Evolutionary conservation across 2,113 vertebrate genomes (phyloP).

Genomic region (Gallinago jamesoni): DNA sequence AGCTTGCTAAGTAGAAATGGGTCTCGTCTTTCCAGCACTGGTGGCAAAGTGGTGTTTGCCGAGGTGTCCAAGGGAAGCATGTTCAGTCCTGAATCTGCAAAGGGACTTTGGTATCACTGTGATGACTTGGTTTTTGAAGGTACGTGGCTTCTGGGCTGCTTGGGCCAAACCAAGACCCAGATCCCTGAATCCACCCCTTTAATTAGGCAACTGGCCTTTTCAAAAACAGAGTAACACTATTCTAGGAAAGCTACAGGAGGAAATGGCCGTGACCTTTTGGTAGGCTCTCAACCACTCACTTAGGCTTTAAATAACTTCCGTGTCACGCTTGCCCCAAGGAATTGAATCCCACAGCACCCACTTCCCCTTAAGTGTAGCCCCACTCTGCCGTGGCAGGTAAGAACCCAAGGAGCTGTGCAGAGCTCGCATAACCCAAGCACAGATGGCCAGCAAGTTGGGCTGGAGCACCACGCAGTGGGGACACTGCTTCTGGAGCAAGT

Average conservation of each 20-base stretch:
- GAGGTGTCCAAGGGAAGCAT: neutral
- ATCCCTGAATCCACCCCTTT: neutral
- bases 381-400: neutral
- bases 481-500: neutral
- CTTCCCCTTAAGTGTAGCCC: neutral
- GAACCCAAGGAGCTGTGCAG: neutral
- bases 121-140: neutral
- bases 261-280: neutral
- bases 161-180: neutral
- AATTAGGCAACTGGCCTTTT: neutral
- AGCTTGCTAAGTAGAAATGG: neutral
- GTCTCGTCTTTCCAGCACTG: neutral
- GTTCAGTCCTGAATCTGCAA: neutral
- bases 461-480: rapidly evolving
- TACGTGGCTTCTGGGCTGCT: neutral
- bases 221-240: neutral
- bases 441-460: neutral
- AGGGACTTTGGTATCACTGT: neutral
- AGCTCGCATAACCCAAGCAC: rapidly evolving
- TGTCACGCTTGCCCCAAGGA: rapidly evolving
- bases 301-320: neutral
- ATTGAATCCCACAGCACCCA: neutral
- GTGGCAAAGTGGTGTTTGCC: neutral
- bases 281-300: neutral
- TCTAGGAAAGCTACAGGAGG: neutral